Percentiles rank a stretch among this genome's conserved stretches.
These are phyloP conservation scores for Smittia aterrima DNA, from an alignment of 2,888 invertebrate genomes.

Conservation along the genomic window DNA sequence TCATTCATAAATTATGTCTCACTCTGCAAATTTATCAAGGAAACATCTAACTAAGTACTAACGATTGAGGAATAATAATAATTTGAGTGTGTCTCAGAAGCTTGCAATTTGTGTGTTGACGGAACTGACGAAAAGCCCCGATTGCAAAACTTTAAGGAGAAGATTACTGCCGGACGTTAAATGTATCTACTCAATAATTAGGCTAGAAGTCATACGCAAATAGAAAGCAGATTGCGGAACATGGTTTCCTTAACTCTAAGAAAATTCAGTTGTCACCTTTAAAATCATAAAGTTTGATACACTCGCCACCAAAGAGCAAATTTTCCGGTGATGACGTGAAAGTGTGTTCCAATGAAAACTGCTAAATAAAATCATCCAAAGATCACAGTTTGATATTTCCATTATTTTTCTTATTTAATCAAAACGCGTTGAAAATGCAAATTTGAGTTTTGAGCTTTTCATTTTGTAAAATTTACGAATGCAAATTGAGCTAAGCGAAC, in stretches of 20 bases:
- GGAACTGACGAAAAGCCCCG: not conserved
- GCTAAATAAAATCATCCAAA: not conserved
- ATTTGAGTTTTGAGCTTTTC: not conserved
- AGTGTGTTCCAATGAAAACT: too few relatives aligned
- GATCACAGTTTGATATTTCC: conserved; percentile 16
- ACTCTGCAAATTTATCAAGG: too few relatives aligned
- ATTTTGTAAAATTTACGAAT: not conserved
- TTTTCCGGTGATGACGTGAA: not conserved
- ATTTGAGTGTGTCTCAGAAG: not conserved
- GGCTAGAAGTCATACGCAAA: too few relatives aligned
- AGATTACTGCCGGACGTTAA: not conserved
- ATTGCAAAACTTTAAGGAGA: not conserved
- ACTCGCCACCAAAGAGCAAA: too few relatives aligned
- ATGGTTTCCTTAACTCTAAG: too few relatives aligned
- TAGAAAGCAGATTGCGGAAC: too few relatives aligned
- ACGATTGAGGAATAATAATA: too few relatives aligned
- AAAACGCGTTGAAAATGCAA: not conserved
- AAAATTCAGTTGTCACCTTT: too few relatives aligned
- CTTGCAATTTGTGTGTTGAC: not conserved
- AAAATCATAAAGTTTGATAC: too few relatives aligned
- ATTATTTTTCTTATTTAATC: conserved; percentile 7
- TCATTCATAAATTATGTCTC: too few relatives aligned
- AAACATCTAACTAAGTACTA: too few relatives aligned
- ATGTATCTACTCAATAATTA: not conserved
- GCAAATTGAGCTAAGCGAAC: not conserved